Conservation (phyloP, 2,113 vertebrate species). For the Nymphicus hollandicus region DNA sequence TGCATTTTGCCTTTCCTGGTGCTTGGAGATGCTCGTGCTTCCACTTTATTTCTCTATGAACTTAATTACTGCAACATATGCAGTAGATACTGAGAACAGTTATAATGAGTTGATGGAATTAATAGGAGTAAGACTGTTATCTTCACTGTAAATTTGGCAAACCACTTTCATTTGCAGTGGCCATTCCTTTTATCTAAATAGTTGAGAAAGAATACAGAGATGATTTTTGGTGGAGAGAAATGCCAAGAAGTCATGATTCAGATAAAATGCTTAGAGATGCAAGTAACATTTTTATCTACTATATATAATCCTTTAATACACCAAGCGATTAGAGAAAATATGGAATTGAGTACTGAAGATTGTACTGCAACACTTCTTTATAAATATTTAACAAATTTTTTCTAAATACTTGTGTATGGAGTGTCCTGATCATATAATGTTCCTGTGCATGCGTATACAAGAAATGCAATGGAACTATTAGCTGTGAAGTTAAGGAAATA, state of each 20-base stretch:
- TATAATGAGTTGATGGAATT: background rate
- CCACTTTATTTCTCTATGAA: background rate
- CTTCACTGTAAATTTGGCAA: background rate
- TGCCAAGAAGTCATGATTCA: conserved; percentile 20
- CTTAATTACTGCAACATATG: background rate
- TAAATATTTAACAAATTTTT: background rate
- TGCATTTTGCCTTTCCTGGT: background rate
- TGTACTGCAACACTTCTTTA: background rate
- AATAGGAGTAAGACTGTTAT: background rate
- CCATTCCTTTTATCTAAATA: conserved; percentile 24
- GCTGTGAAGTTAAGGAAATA: background rate
- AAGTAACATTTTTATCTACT: background rate
- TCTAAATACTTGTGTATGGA: background rate
- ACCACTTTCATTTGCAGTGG: background rate
- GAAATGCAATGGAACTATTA: background rate
- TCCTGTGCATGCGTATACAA: background rate
- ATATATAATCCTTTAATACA: conserved; percentile 3
- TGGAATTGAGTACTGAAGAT: background rate
- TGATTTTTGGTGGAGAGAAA: conserved; percentile 18
- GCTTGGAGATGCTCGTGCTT: background rate
- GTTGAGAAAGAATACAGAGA: conserved; percentile 14
- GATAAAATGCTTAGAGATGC: conserved; percentile 24
- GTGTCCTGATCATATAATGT: background rate
- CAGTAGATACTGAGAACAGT: background rate
- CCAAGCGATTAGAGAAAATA: background rate